phyloP scores from a whole-genome alignment of 35 echinoderm and acorn worm species.

The Lytechinus variegatus region DNA sequence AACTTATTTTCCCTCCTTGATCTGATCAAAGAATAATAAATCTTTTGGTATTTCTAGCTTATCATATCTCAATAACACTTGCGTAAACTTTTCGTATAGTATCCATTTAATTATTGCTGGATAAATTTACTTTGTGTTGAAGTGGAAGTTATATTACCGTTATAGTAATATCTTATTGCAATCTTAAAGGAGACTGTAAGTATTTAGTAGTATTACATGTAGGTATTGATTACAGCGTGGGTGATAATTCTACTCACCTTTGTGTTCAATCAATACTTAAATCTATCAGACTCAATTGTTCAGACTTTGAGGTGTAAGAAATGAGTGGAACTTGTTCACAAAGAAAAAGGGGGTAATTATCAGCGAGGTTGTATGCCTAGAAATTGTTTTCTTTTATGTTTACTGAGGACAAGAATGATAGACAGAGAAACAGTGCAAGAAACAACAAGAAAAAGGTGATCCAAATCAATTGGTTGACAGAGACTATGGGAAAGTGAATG shows the following conservation, averaged over 20 bases:
- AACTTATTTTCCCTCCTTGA: background rate
- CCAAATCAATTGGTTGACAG: too few relatives aligned
- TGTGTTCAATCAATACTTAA: background rate
- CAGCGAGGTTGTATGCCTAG: too few relatives aligned
- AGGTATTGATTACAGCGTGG: background rate
- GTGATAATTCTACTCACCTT: background rate
- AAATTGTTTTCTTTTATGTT: too few relatives aligned
- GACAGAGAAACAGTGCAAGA: too few relatives aligned
- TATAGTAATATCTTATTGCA: background rate
- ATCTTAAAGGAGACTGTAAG: background rate
- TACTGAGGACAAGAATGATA: too few relatives aligned
- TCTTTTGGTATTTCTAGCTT: too few relatives aligned
- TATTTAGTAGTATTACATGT: background rate
- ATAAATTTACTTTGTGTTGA: background rate
- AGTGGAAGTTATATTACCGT: background rate
- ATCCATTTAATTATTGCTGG: background rate
- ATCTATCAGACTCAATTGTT: background rate
- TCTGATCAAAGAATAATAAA: background rate
- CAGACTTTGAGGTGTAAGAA: background rate
- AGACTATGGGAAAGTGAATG: too few relatives aligned
- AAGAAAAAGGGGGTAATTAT: too few relatives aligned
- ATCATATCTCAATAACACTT: too few relatives aligned
- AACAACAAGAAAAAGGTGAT: too few relatives aligned
- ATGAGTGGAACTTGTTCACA: background rate
- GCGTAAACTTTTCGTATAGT: too few relatives aligned